Percentiles rank a stretch among this genome's conserved stretches.
Evolutionary conservation across 2,113 vertebrate species (phyloP).

Genomic region (Dasyurus viverrinus): DNA sequence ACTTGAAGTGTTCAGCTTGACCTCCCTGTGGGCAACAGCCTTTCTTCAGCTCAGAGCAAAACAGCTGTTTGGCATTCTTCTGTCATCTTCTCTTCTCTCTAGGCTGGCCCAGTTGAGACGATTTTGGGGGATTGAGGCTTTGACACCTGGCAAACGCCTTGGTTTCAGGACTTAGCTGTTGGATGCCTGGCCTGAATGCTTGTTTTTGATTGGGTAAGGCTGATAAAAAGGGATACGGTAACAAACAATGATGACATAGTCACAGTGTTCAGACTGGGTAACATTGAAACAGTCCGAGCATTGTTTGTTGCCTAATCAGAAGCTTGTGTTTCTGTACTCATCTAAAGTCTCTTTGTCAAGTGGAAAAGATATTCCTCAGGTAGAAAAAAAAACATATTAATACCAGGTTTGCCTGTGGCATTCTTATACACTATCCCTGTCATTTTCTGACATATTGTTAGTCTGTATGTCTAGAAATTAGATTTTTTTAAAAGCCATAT

Average conservation of each 20-base stretch:
- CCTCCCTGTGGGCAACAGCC: slow-evolving; percentile 36
- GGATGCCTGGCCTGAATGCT: slow-evolving; percentile 34
- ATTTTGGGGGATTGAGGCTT: slow-evolving; percentile 68
- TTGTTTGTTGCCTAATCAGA: not conserved
- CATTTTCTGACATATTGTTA: slow-evolving; percentile 25
- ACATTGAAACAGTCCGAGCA: not conserved
- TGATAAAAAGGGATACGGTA: not conserved
- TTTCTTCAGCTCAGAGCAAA: slow-evolving; percentile 29
- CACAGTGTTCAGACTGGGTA: not conserved
- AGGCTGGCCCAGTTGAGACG: slow-evolving; percentile 13
- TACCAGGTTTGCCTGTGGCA: not conserved
- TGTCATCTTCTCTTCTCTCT: slow-evolving; percentile 45
- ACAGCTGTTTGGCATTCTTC: slow-evolving; percentile 70
- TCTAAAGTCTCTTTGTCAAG: not conserved
- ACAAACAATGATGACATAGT: not conserved
- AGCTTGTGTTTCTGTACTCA: not conserved
- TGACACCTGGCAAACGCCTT: slow-evolving; percentile 66
- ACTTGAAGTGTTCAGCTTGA: slow-evolving; percentile 63
- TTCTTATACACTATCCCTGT: not conserved
- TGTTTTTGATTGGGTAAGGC: slow-evolving; percentile 38
- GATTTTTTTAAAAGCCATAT: slow-evolving; percentile 35
- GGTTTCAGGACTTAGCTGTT: not conserved
- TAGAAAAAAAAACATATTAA: slow-evolving; percentile 25
- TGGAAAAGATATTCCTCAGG: not conserved
- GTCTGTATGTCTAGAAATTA: not conserved